A percentile compares a stretch with the other conserved stretches of the same genome.
These are phyloP conservation scores for Xiphophorus hellerii DNA, from an alignment of 2,113 vertebrate genomes.

Conservation along the genomic window DNA sequence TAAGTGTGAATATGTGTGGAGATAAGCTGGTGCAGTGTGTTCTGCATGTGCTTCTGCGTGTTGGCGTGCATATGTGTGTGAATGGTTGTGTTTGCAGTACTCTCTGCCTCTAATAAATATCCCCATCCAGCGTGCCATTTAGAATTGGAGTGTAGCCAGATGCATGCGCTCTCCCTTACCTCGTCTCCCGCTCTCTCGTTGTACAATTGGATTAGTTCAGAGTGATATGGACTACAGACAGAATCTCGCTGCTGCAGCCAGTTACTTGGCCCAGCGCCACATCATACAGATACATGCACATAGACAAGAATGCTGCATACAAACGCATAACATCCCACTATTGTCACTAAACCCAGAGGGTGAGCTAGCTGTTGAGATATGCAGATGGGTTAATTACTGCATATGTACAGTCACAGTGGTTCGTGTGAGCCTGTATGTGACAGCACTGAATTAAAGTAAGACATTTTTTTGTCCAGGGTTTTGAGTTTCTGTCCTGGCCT, in stretches of 20 bases:
- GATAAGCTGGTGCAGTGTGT: slow-evolving; percentile 5
- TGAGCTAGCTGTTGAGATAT: slow-evolving; percentile 64
- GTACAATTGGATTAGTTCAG: slow-evolving; percentile 73
- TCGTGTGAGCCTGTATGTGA: slow-evolving; percentile 20
- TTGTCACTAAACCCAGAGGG: slow-evolving; percentile 50
- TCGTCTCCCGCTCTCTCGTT: slow-evolving; percentile 30
- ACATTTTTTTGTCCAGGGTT: slow-evolving; percentile 11
- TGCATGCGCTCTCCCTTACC: slow-evolving; percentile 27
- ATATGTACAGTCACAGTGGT: slow-evolving; percentile 33
- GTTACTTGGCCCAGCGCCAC: slow-evolving; percentile 57
- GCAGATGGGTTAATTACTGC: slow-evolving; percentile 69
- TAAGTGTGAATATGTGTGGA: slow-evolving; percentile 26
- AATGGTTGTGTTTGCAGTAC: slow-evolving; percentile 46
- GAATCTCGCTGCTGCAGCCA: slow-evolving; percentile 63
- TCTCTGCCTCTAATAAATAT: slow-evolving; percentile 66
- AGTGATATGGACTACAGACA: slow-evolving; percentile 71
- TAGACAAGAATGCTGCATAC: neutral
- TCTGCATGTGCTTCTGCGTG: slow-evolving; percentile 14
- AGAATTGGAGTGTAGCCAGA: slow-evolving; percentile 70
- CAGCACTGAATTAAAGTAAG: neutral
- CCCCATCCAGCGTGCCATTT: slow-evolving; percentile 70
- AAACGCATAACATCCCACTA: slow-evolving; percentile 16
- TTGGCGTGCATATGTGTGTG: slow-evolving; percentile 7
- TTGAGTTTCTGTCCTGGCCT: neutral
- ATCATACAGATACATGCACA: slow-evolving; percentile 37